Percentiles rank a stretch among this genome's conserved stretches.
These are phyloP conservation scores for Philaenus spumarius DNA, from an alignment of 1,140 invertebrate genomes.

Conservation along the genomic window DNA sequence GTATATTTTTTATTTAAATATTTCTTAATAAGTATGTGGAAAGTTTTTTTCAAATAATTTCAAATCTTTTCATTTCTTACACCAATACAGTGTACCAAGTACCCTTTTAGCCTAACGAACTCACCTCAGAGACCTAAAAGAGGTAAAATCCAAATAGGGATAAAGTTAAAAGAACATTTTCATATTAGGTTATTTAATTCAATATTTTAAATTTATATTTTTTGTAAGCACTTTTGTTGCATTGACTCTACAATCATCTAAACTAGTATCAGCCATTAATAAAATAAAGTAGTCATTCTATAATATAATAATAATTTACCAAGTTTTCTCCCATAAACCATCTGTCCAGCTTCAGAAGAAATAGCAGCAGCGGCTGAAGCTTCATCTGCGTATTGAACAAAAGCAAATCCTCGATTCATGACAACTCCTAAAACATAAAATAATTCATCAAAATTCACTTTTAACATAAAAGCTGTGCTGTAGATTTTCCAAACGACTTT, in stretches of 20 bases:
- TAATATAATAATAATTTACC: too few species aligned
- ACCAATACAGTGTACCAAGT: too few species aligned
- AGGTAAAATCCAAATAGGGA: not conserved
- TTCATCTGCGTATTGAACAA: slow-evolving; percentile 76
- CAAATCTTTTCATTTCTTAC: too few species aligned
- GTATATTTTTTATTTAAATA: too few species aligned
- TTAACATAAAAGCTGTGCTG: not conserved
- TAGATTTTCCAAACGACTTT: too few species aligned
- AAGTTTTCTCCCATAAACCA: slow-evolving; percentile 61
- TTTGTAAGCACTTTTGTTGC: not conserved
- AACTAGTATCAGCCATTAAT: not conserved
- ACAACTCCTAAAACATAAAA: slow-evolving; percentile 55
- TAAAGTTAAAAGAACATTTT: not conserved
- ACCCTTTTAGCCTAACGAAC: too few species aligned
- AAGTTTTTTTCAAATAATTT: too few species aligned
- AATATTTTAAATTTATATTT: not conserved
- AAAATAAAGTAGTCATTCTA: too few species aligned
- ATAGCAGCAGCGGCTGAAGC: slow-evolving; percentile 65
- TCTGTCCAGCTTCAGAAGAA: slow-evolving; percentile 54
- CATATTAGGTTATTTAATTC: not conserved
- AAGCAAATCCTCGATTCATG: slow-evolving; percentile 72
- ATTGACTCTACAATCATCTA: not conserved
- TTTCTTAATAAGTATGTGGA: too few species aligned
- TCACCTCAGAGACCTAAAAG: too few species aligned
- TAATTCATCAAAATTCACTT: slow-evolving; percentile 40